Evolutionary conservation across 2,888 invertebrate genomes (phyloP).

Genomic region (Gryllus longicercus): DNA sequence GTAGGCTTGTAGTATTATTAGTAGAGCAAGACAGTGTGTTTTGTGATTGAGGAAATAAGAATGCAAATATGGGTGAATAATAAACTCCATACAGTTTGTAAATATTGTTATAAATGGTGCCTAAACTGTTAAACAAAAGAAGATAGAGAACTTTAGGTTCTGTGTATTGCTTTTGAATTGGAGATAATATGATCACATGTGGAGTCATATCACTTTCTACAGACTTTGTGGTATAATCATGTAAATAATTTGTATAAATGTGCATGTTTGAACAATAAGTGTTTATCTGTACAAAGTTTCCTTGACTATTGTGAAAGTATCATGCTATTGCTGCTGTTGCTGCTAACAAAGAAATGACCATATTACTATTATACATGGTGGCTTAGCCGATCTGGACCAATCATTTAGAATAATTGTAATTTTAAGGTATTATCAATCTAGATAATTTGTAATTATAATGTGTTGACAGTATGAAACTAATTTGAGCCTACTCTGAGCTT

Average conservation of each 20-base stretch:
- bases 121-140: conserved; percentile 28
- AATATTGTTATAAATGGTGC: conserved; percentile 34
- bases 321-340: conserved; percentile 17
- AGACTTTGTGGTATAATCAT: conserved; percentile 26
- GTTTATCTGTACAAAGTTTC: conserved; percentile 28
- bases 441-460: conserved; percentile 28
- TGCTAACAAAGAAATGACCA: background rate
- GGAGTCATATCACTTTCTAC: conserved; percentile 32
- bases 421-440: conserved; percentile 27
- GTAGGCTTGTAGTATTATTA: conserved; percentile 7
- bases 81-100: conserved; percentile 26
- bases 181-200: conserved; percentile 19
- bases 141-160: conserved; percentile 18
- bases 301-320: conserved; percentile 11
- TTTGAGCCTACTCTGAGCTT: conserved; percentile 8
- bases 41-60: background rate
- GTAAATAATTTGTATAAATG: conserved; percentile 33
- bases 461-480: conserved; percentile 20
- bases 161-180: conserved; percentile 1
- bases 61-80: background rate
- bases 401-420: conserved; percentile 20
- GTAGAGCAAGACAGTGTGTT: background rate
- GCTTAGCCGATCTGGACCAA: conserved; percentile 32
- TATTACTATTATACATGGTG: conserved; percentile 20
- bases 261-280: conserved; percentile 29